Conservation (phyloP, 1,140 invertebrate genomes). For the Mya arenaria region DNA sequence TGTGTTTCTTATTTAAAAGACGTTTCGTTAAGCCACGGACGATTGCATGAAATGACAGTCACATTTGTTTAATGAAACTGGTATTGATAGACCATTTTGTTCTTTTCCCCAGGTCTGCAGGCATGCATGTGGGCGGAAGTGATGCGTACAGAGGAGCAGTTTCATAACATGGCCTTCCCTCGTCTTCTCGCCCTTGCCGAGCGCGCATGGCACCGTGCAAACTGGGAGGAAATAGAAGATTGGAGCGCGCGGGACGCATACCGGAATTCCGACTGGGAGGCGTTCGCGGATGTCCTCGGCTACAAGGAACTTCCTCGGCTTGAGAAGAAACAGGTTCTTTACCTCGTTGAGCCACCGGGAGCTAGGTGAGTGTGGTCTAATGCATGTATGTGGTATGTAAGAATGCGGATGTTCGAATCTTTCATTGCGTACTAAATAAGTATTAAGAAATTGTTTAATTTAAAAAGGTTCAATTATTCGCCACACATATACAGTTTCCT, state of each 20-base stretch:
- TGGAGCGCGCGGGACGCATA: background rate
- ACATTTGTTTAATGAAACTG: background rate
- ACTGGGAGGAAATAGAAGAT: slow-evolving; percentile 62
- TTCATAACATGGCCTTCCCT: slow-evolving; percentile 71
- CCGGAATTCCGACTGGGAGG: slow-evolving; percentile 49
- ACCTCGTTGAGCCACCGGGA: slow-evolving; percentile 65
- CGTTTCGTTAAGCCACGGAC: background rate
- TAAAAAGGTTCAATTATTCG: background rate
- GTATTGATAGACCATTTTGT: background rate
- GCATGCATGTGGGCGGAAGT: slow-evolving; percentile 70
- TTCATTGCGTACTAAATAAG: background rate
- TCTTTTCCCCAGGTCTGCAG: slow-evolving; percentile 63
- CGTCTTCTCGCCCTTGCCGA: slow-evolving; percentile 73
- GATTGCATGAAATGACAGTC: background rate
- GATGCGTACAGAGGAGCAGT: slow-evolving; percentile 59
- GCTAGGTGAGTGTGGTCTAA: slow-evolving; percentile 64
- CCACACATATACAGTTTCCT: background rate
- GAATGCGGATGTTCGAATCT: background rate
- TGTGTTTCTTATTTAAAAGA: background rate
- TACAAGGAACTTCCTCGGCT: slow-evolving; percentile 62
- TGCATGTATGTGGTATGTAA: background rate
- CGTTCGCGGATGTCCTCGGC: slow-evolving; percentile 66
- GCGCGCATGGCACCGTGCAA: slow-evolving; percentile 69
- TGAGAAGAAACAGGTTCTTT: slow-evolving; percentile 55
- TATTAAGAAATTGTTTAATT: background rate